Evolutionary conservation across 2,797 vertebrate species (phyloP).

Genomic region (Oreonectes daqikongensis): DNA sequence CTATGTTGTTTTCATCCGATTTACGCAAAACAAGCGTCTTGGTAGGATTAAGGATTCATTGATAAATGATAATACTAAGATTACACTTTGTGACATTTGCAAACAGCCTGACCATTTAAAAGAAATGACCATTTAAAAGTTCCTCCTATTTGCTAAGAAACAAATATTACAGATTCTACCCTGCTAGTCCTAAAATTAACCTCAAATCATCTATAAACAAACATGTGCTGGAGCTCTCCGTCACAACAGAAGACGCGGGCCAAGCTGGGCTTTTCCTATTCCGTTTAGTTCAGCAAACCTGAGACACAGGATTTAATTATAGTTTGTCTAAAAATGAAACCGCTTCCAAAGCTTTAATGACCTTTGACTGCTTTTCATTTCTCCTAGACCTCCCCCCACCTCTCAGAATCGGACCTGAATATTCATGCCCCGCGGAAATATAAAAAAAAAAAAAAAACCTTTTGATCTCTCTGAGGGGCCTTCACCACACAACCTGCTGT

Average conservation of each 20-base stretch:
- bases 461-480: slow-evolving; percentile 54
- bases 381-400: slow-evolving; percentile 16
- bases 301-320: slow-evolving; percentile 38
- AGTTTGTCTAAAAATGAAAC: slow-evolving; percentile 30
- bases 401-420: slow-evolving; percentile 46
- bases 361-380: slow-evolving; percentile 46
- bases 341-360: slow-evolving; percentile 35
- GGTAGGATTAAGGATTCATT: background rate
- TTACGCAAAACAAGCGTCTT: background rate
- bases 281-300: background rate
- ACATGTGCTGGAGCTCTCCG: background rate
- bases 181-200: background rate
- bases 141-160: background rate
- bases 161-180: background rate
- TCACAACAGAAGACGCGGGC: background rate
- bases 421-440: slow-evolving; percentile 44
- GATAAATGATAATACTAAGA: background rate
- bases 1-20: background rate
- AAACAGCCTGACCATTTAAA: background rate
- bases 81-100: background rate
- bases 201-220: slow-evolving; percentile 6
- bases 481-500: slow-evolving; percentile 33
- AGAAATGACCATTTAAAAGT: background rate
- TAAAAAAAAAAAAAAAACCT: slow-evolving; percentile 17
- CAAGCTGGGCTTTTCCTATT: background rate